Percentiles rank a stretch among this genome's conserved stretches.
Evolutionary conservation across 1,140 invertebrate genomes (phyloP).

Genomic region (Zaprionus inermis): DNA sequence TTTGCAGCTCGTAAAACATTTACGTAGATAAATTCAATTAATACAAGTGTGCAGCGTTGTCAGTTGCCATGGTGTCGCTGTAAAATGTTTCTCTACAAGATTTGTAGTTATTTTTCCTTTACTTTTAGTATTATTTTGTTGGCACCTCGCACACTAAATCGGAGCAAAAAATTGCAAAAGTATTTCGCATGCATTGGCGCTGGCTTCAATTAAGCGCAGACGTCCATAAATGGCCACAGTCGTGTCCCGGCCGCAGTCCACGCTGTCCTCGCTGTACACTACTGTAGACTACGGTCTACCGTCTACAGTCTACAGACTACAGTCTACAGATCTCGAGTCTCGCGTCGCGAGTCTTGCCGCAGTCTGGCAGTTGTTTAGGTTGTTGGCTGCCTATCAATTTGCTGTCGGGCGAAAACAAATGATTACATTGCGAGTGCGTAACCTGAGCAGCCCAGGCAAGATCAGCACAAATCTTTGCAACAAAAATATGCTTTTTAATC

Average conservation of each 20-base stretch:
- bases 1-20: constrained; percentile 21
- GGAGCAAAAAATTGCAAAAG: constrained; percentile 64
- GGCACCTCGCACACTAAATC: constrained; percentile 55
- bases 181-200: constrained; percentile 72
- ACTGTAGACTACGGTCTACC: constrained; percentile 4
- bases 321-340: constrained; percentile 1
- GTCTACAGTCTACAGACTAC: constrained; percentile 7
- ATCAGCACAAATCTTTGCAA: constrained; percentile 21
- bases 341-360: too few relatives aligned
- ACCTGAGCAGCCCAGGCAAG: constrained; percentile 61
- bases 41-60: constrained; percentile 63
- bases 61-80: constrained; percentile 42
- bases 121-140: constrained; percentile 38
- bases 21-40: constrained; percentile 66
- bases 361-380: constrained; percentile 41
- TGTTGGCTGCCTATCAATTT: constrained; percentile 77
- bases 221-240: constrained; percentile 72
- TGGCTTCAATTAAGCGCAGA: constrained; percentile 78
- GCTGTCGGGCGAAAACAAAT: constrained; percentile 73
- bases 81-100: constrained; percentile 30
- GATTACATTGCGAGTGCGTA: constrained; percentile 76
- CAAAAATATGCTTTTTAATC: constrained; percentile 71
- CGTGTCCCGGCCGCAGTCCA: constrained; percentile 26
- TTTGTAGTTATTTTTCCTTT: constrained; percentile 22
- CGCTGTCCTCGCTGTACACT: constrained; percentile 3